Evolutionary conservation across 2,888 invertebrate genomes (phyloP).

Genomic region (Eristalis arbustorum): DNA sequence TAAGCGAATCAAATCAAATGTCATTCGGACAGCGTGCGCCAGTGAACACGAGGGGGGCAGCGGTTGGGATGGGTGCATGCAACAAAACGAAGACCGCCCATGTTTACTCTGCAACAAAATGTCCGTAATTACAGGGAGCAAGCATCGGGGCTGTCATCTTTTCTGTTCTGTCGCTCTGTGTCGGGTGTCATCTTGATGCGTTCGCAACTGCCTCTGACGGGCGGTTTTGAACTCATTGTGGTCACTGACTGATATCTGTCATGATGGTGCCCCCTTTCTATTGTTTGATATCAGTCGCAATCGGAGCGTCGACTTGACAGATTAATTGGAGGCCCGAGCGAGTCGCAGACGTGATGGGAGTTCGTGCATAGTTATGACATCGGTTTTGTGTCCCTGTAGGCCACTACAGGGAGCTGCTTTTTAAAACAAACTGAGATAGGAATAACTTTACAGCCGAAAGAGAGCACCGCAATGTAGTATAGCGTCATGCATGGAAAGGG

Average conservation of each 20-base stretch:
- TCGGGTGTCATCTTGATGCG: slow-evolving; percentile 6
- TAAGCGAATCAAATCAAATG: slow-evolving; percentile 69
- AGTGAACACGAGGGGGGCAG: not conserved
- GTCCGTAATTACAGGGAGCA: slow-evolving; percentile 39
- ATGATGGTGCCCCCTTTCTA: not conserved
- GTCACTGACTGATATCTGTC: slow-evolving; percentile 36
- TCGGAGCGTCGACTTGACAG: not conserved
- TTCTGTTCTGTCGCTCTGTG: not conserved
- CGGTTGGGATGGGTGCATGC: slow-evolving; percentile 44
- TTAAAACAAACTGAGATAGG: too few species aligned
- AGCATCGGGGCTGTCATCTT: slow-evolving; percentile 32
- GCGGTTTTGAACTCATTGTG: slow-evolving; percentile 40
- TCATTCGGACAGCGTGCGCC: slow-evolving; percentile 33
- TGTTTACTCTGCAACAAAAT: slow-evolving; percentile 56
- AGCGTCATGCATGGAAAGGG: too few species aligned
- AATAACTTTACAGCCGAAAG: too few species aligned
- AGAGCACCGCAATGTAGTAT: too few species aligned
- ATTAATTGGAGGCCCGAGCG: not conserved
- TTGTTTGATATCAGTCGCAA: not conserved
- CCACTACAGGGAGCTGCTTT: too few species aligned
- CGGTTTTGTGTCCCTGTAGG: too few species aligned
- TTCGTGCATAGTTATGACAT: not conserved
- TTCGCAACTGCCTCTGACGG: slow-evolving; percentile 28
- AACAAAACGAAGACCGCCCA: slow-evolving; percentile 42
- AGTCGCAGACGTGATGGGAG: not conserved